phyloP scores from a whole-genome alignment of 2,888 invertebrate genomes.

The Polydrusus tereticollis region DNA sequence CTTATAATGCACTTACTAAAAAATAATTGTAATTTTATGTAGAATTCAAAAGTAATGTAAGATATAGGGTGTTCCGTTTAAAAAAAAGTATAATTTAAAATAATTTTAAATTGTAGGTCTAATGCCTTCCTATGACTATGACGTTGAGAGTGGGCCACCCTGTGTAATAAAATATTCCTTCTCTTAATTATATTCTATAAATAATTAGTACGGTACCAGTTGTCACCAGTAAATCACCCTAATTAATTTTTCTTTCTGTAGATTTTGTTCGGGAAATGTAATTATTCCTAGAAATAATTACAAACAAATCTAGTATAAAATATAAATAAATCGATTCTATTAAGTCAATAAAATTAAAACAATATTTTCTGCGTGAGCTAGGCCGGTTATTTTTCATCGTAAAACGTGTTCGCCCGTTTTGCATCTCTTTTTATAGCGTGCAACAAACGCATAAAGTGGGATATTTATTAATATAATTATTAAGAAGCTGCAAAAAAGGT shows the following conservation, averaged over 20 bases:
- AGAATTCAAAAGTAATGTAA: too few relatives aligned
- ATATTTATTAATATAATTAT: slow-evolving; percentile 40
- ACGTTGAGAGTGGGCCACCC: too few relatives aligned
- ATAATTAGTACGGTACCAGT: too few relatives aligned
- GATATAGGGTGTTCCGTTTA: too few relatives aligned
- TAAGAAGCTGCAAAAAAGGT: slow-evolving; percentile 27
- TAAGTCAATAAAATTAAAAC: slow-evolving; percentile 25
- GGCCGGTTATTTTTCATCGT: slow-evolving; percentile 7
- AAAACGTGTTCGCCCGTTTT: background rate
- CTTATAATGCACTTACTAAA: too few relatives aligned
- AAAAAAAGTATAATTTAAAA: too few relatives aligned
- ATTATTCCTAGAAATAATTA: background rate
- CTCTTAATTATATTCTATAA: too few relatives aligned
- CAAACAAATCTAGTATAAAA: slow-evolving; percentile 4
- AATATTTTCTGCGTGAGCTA: slow-evolving; percentile 30
- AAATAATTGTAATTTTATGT: too few relatives aligned
- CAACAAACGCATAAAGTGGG: slow-evolving; percentile 20
- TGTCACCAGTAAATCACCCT: background rate
- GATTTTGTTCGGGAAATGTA: background rate
- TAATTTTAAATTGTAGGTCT: too few relatives aligned
- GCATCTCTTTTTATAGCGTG: slow-evolving; percentile 8
- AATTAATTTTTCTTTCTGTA: background rate
- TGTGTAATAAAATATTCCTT: too few relatives aligned
- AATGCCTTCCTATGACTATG: too few relatives aligned
- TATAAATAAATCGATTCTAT: slow-evolving; percentile 33